Percentiles rank a stretch among this genome's conserved stretches.
These are phyloP conservation scores for Scopus umbretta DNA, from an alignment of 2,113 vertebrate genomes.

Conservation along the genomic window DNA sequence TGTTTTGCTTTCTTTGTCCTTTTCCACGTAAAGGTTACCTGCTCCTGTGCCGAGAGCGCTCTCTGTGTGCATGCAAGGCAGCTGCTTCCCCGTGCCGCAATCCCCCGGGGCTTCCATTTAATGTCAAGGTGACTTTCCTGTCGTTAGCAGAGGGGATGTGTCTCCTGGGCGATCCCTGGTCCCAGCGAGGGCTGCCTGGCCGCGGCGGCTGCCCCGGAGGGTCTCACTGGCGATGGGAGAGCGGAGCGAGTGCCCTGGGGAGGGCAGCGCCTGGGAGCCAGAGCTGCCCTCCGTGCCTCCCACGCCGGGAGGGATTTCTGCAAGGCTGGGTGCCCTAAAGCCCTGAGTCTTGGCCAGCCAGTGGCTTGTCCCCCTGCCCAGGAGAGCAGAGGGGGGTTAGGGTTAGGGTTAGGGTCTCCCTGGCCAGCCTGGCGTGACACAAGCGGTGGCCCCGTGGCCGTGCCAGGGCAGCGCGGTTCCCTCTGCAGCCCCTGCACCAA, in stretches of 20 bases:
- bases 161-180: not conserved
- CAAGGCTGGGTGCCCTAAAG: not conserved
- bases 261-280: not conserved
- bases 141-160: no score
- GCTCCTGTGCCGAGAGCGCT: not conserved
- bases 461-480: not conserved
- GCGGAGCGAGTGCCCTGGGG: not conserved
- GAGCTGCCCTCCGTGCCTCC: not conserved
- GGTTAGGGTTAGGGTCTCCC: no score
- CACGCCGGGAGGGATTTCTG: not conserved
- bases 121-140: not conserved
- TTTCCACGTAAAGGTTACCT: not conserved
- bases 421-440: not conserved
- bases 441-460: not conserved
- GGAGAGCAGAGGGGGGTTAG: no score
- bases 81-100: not conserved
- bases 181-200: not conserved
- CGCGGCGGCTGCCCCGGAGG: not conserved
- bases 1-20: not conserved
- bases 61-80: rapidly evolving
- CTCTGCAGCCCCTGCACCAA: not conserved
- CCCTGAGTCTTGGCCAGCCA: not conserved
- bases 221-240: not conserved
- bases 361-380: no score
- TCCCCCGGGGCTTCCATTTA: not conserved